Evolutionary conservation across 1,140 invertebrate genomes (phyloP), one percentile per base, ranked within the genome.

Genomic region (Protaetia brevitarsis): DNA sequence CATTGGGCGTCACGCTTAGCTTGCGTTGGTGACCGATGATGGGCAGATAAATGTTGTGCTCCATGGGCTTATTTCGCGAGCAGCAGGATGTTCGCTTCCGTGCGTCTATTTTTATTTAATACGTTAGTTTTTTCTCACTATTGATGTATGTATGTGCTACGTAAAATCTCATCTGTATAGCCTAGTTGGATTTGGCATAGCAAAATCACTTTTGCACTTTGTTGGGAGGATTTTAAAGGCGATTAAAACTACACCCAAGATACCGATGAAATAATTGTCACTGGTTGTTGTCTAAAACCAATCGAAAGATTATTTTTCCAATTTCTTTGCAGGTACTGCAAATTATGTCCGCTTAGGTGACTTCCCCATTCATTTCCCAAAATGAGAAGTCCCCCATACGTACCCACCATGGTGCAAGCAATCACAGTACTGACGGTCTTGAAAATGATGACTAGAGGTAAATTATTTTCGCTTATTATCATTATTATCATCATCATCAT

Each of bases 341-440:
- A 74, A 77, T 77, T 80, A 77, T 79, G 78, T 81, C 79, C 78
- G 73, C 70, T 72, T 77, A 72, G 72, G 73, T 64, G 69, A 30
- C 11, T 13, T 2, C 16, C 8, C 30, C 13, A 29, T 19, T 28
- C 19, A 28, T 29, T 34, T 71, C 79, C 78, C 82, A 87, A 84
- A 81, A 87, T 86, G 85, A 83, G 77, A 83, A 85, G 78, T 76
- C 81, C 79, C 76, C 79, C 79, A 74, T 81, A 81, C 74, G 76
- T 86, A 77, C 82, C 84, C 78, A 86, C 78, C 72, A 90, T 92
- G 86, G 89, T 92, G 83, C 89, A 91, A 85, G 87, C 89, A 79
- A 90, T 92, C 74, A 91, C 89, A 76, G 88, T 92, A 73, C 85
- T 92, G 67, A 91, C 90, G 71, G 89, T 91, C 78, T 83, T 92